Conservation (phyloP, 92 coral and sea anemone species). For the Nematostella vectensis region DNA sequence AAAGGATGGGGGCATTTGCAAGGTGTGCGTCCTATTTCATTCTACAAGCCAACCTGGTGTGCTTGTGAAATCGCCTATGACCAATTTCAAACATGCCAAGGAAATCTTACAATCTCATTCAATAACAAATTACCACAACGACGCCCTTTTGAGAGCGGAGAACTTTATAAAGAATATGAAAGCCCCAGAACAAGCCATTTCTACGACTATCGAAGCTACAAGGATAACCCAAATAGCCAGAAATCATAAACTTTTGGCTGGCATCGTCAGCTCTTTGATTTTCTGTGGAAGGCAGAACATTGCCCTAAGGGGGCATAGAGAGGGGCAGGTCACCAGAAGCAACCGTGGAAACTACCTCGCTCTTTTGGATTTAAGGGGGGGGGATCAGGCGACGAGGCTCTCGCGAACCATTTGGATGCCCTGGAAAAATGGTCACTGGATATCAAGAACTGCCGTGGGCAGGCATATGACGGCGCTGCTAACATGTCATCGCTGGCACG, state of each 20-base stretch:
- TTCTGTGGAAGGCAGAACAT: slow-evolving; percentile 14
- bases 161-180: neutral
- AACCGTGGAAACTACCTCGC: slow-evolving; percentile 17
- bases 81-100: neutral
- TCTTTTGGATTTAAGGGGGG: slow-evolving; percentile 12
- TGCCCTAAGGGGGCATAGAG: slow-evolving; percentile 7
- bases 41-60: no score
- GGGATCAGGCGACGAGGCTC: slow-evolving; percentile 18
- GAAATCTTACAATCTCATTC: neutral
- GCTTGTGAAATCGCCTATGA: slow-evolving; percentile 5
- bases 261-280: slow-evolving; percentile 3
- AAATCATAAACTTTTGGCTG: neutral
- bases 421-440: slow-evolving; percentile 21
- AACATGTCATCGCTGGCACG: slow-evolving; percentile 15
- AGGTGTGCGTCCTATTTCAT: neutral
- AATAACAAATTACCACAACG: slow-evolving; percentile 1
- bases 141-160: slow-evolving; percentile 4
- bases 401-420: slow-evolving; percentile 16
- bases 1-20: neutral
- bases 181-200: slow-evolving; percentile 3
- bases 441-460: slow-evolving; percentile 10
- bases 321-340: neutral
- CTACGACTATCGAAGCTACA: neutral
- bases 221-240: neutral
- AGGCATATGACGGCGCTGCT: slow-evolving; percentile 27